These are phyloP conservation scores for Ornithoptera priamus DNA, from an alignment of 2,888 invertebrate genomes.

Conservation along the genomic window DNA sequence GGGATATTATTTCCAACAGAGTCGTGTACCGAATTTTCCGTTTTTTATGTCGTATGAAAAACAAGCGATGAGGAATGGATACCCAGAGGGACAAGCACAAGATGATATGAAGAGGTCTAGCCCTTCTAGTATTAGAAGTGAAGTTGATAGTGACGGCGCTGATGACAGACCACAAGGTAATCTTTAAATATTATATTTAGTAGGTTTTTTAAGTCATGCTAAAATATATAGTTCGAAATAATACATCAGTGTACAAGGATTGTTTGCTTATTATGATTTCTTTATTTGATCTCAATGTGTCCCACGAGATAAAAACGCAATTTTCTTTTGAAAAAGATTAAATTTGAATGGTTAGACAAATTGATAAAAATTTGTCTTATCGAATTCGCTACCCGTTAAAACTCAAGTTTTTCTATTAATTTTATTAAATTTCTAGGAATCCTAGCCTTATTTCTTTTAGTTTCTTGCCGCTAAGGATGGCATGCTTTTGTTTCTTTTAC, in stretches of 20 bases:
- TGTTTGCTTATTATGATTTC: not conserved
- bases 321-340: too few species aligned
- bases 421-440: too few species aligned
- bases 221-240: not conserved
- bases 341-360: too few species aligned
- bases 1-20: conserved; percentile 72
- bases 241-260: not conserved
- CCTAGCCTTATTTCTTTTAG: too few species aligned
- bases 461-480: too few species aligned
- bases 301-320: too few species aligned
- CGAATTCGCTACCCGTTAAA: too few species aligned
- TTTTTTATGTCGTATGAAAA: conserved; percentile 76
- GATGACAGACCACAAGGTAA: conserved; percentile 71
- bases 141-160: conserved; percentile 71
- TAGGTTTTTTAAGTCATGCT: not conserved
- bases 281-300: not conserved
- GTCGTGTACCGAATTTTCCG: conserved; percentile 69
- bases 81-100: conserved; percentile 43
- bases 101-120: conserved; percentile 70
- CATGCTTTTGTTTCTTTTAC: not conserved
- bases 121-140: conserved; percentile 70
- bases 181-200: conserved; percentile 28
- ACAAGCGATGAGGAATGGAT: conserved; percentile 53
- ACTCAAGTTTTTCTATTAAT: too few species aligned
- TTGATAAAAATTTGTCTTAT: too few species aligned